Percentiles rank a stretch among this genome's conserved stretches.
phyloP scores from a whole-genome alignment of 1,140 invertebrate species.

The Drosophila burlai region DNA sequence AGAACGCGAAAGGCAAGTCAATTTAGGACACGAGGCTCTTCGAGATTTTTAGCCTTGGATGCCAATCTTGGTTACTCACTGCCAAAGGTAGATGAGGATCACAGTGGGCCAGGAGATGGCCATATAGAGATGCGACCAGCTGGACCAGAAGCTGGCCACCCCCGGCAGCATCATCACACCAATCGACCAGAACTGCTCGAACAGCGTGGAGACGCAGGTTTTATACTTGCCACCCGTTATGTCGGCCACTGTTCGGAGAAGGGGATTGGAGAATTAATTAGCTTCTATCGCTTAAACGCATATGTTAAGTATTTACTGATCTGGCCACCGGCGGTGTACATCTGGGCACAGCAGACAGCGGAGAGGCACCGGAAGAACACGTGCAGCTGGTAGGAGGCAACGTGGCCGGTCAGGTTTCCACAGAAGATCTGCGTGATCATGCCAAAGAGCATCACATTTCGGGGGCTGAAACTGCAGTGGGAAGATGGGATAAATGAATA shows the following conservation, averaged over 20 bases:
- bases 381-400: slow-evolving; percentile 84
- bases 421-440: slow-evolving; percentile 85
- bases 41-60: background rate
- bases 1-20: background rate
- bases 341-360: slow-evolving; percentile 85
- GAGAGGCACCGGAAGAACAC: slow-evolving; percentile 85
- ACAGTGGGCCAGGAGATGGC: slow-evolving; percentile 85
- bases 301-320: slow-evolving; percentile 76
- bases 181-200: slow-evolving; percentile 85
- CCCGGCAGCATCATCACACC: slow-evolving; percentile 85
- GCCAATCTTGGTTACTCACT: slow-evolving; percentile 54
- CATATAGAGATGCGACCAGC: slow-evolving; percentile 85
- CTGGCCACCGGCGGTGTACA: slow-evolving; percentile 84
- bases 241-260: slow-evolving; percentile 71
- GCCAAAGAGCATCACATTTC: slow-evolving; percentile 84
- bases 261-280: background rate
- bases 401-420: slow-evolving; percentile 84
- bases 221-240: slow-evolving; percentile 84
- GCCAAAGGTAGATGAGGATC: slow-evolving; percentile 84
- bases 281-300: no score
- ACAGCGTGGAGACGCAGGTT: slow-evolving; percentile 81
- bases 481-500: background rate
- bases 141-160: slow-evolving; percentile 84
- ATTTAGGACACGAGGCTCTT: background rate
- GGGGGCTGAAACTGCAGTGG: slow-evolving; percentile 79